Evolutionary conservation across 2,888 invertebrate species (phyloP).

Genomic region (Rhagium mordax): DNA sequence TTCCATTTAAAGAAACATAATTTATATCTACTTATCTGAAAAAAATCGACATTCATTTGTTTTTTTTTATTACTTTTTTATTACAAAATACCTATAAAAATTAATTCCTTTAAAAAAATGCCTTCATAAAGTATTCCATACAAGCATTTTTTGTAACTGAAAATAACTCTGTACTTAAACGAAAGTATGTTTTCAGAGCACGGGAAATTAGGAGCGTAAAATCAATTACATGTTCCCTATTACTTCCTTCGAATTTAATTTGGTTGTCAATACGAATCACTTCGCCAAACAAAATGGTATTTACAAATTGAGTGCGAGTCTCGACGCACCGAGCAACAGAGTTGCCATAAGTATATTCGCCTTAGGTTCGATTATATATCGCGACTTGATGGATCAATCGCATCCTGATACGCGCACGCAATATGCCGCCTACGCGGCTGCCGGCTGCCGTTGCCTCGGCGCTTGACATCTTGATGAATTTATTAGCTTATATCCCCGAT

Average conservation of each 20-base stretch:
- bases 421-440: conserved; percentile 36
- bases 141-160: too few relatives aligned
- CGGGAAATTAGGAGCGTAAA: neutral
- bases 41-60: too few relatives aligned
- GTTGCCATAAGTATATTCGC: conserved; percentile 5
- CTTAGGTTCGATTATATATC: conserved; percentile 29
- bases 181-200: too few relatives aligned
- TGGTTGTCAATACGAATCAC: neutral
- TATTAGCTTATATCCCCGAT: conserved; percentile 50
- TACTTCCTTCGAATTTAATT: neutral
- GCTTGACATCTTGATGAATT: conserved; percentile 49
- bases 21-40: too few relatives aligned
- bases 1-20: too few relatives aligned
- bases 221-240: neutral
- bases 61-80: too few relatives aligned
- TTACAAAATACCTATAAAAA: too few relatives aligned
- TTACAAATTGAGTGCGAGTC: conserved; percentile 1
- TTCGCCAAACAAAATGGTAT: neutral
- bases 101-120: too few relatives aligned
- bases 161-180: too few relatives aligned
- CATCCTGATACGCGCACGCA: conserved; percentile 40
- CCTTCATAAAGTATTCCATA: too few relatives aligned
- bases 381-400: conserved; percentile 44
- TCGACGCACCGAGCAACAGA: neutral
- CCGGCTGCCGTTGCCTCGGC: conserved; percentile 24